Base-by-base conservation (phyloP, 2,888 invertebrate genomes). In the Mythimna albipuncta region DNA sequence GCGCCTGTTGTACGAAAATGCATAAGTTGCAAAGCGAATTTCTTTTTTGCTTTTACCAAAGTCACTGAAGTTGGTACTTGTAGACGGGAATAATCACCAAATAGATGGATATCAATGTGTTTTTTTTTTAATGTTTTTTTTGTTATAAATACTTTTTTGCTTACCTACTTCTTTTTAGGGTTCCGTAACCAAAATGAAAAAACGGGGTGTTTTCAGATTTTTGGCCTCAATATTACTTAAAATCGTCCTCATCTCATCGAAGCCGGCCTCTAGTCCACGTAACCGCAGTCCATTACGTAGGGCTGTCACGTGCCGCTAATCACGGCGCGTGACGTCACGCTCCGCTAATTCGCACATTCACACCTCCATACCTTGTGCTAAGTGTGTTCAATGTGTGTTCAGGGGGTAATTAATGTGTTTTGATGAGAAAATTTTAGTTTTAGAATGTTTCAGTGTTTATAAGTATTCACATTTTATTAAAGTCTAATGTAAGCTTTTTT, bases 261-360 rank as follows among this genome's bases (percentile, higher is more conserved):
- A n/a, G 11, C 21, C 16, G 50, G 26, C 26, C 26, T 41, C 66
- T 44, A 62, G 71, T 65, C 59, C 71, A 72, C 69, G 69, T 81
- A 83, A 75, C 81, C 81, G 69, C 88, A 77, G 75, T 81, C 82
- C 87, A 89, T 91, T 91, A 91, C 78, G 85, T 68, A 87, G 82
- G 84, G 81, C 75, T 85, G 90, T 92, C 94, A 94, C 94, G 94
- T 92, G 76, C 77, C 54, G 78, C 88, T 92, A 91, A 93, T 93
- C 90, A 90, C 89, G 80, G 69, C 70, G 70, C 89, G 90, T 91
- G 91, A 90, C 87, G 89, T 90, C 93, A 92, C 93, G 91, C 87
- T 75, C 87, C 74, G 79, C 84, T 88, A 86, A 90, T 92, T 92
- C 88, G 77, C 93, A 89, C 92, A 90, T 93, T 93, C 85, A 89